phyloP scores from a whole-genome alignment of 37 sponge, comb jelly and placozoan genomes.

The Beroe ovata region DNA sequence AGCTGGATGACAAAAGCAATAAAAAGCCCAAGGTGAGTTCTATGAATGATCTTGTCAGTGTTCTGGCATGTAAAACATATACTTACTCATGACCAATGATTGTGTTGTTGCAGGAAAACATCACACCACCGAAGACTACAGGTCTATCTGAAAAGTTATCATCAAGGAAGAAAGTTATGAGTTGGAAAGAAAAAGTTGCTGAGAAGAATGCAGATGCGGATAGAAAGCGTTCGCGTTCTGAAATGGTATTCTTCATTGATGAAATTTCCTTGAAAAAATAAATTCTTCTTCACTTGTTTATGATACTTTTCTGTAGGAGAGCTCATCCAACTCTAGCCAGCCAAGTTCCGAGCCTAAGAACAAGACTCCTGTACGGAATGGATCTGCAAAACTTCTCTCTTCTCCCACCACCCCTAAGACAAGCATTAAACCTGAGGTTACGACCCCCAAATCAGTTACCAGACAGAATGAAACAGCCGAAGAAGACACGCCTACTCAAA shows the following conservation, averaged over 20 bases:
- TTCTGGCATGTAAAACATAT: too few relatives aligned
- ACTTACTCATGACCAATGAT: too few relatives aligned
- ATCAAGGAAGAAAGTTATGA: conserved; percentile 14
- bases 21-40: conserved; percentile 32
- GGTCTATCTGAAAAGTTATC: conserved; percentile 14
- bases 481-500: neutral
- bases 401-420: neutral
- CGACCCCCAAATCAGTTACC: neutral
- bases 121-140: neutral
- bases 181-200: conserved; percentile 29
- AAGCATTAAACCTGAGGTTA: neutral
- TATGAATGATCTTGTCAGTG: too few relatives aligned
- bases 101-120: neutral
- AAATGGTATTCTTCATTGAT: too few relatives aligned
- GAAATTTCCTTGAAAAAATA: too few relatives aligned
- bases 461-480: neutral
- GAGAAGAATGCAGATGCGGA: neutral
- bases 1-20: conserved; percentile 6
- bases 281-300: too few relatives aligned
- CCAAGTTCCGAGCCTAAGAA: too few relatives aligned
- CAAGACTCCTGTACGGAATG: neutral
- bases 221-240: conserved; percentile 34
- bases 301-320: too few relatives aligned
- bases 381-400: neutral
- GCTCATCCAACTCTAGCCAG: too few relatives aligned